A percentile compares a stretch with the other conserved stretches of the same genome.
These are phyloP conservation scores for Venustoraphidia nigricollis DNA, from an alignment of 2,888 invertebrate species.

Conservation along the genomic window DNA sequence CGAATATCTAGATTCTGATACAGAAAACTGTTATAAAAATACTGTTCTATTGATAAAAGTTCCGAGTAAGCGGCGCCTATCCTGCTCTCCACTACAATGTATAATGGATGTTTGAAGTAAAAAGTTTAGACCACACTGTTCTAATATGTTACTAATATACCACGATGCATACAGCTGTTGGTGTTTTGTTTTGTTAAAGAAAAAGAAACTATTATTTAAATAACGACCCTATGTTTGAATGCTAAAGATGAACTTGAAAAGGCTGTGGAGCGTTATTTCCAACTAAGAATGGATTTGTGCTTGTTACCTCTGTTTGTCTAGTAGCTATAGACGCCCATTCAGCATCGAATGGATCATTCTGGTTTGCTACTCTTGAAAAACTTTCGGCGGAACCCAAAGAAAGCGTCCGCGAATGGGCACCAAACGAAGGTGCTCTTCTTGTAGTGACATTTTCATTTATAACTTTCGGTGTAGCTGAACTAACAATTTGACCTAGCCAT, in stretches of 20 bases:
- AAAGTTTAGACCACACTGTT: too few relatives aligned
- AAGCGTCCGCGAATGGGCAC: conserved; percentile 33
- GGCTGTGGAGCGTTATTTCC: conserved; percentile 34
- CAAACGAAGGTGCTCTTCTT: conserved; percentile 36
- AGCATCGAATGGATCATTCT: conserved; percentile 64
- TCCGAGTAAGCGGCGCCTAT: too few relatives aligned
- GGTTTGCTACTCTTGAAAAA: conserved; percentile 15
- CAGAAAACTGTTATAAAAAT: too few relatives aligned
- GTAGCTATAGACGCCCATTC: conserved; percentile 62
- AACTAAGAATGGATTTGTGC: conserved; percentile 45
- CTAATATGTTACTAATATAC: too few relatives aligned
- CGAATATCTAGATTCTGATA: too few relatives aligned
- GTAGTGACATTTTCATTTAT: conserved; percentile 31
- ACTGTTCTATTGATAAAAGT: too few relatives aligned
- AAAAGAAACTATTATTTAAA: too few relatives aligned
- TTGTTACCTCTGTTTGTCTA: conserved; percentile 30
- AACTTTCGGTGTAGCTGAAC: conserved; percentile 31
- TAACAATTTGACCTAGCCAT: conserved; percentile 62
- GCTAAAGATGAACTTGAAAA: conserved; percentile 44
- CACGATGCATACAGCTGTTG: too few relatives aligned
- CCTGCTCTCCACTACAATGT: too few relatives aligned
- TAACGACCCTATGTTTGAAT: conserved; percentile 8
- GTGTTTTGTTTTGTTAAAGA: too few relatives aligned
- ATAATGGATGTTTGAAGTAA: too few relatives aligned
- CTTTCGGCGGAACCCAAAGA: conserved; percentile 33